Base-by-base conservation (phyloP, 1,140 invertebrate species). In the Antheraea pernyi region DNA sequence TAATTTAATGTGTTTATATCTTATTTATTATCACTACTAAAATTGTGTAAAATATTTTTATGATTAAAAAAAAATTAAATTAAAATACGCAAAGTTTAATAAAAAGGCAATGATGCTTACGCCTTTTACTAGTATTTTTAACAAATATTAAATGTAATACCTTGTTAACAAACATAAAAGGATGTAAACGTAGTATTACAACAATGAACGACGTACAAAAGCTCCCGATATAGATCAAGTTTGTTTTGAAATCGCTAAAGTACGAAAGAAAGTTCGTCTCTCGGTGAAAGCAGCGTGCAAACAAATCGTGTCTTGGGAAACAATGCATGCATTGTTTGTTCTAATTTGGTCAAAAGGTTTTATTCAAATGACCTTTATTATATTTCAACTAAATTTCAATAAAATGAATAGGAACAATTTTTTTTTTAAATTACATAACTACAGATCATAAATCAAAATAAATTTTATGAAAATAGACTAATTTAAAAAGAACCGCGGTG, bases 261-360 rank as follows among this genome's bases (percentile, higher is more conserved):
- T 72, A 79, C 19, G 39, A 82, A 87, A 77, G 86, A 87, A 91
- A 90, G 85, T 85, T 76, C 76, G 74, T 79, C 82, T 79, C 77
- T 71, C 75, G 77, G 82, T 83, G 83, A 83, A 86, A 91, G 79
- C 78, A 75, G 74, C 73, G 75, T 73, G 79, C 82, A 84, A 88
- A 89, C 84, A 88, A 85, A 87, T 85, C 76, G 83, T 75, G 77
- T 70, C 77, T 79, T 66, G 42, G 72, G 72, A 86, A 85, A 89
- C 87, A 91, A 89, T 88, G 83, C 82, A 78, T 69, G 81, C 82
- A 89, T 91, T 91, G 88, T 89, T 87, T 79, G 68, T 60, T 80
- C 72, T 80, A 84, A 85, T 88, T 78, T 85, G 79, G 72, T 74
- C 79, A 75, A 82, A 80, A 84, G 82, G 84, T 84, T 78, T 85